A percentile compares a stretch with the other conserved stretches of the same genome.
Conservation (phyloP, 1,140 invertebrate species). For the Streblospio benedicti region DNA sequence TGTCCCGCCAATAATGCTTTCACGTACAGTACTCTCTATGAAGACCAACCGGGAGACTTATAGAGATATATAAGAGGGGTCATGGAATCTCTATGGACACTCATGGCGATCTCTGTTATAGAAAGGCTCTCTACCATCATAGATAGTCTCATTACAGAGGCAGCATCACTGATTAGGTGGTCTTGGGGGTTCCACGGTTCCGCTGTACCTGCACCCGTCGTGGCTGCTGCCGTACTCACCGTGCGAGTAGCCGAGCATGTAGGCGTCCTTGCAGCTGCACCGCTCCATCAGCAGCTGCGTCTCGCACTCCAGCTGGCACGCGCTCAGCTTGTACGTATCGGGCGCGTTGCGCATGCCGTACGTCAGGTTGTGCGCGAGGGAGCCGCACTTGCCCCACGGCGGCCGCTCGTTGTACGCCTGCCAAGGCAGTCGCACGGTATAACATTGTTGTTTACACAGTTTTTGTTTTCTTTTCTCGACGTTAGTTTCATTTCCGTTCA, state of each 20-base stretch:
- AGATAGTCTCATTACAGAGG: not conserved
- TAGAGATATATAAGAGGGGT: not conserved
- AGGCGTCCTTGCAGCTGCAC: constrained; percentile 8
- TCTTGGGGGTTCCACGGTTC: not conserved
- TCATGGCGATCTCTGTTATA: not conserved
- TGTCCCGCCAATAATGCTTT: too few species aligned
- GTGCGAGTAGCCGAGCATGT: constrained; percentile 4
- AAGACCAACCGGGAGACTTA: too few species aligned
- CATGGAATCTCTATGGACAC: not conserved
- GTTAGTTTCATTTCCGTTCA: too few species aligned
- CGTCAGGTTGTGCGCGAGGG: too few species aligned
- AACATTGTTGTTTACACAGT: too few species aligned
- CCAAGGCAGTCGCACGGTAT: not conserved
- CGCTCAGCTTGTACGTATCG: not conserved
- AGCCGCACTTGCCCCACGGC: constrained; percentile 10
- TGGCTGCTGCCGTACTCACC: not conserved
- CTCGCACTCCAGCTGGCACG: constrained; percentile 4
- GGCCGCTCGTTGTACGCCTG: not conserved
- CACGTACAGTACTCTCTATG: too few species aligned
- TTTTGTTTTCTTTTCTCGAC: too few species aligned
- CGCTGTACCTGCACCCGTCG: not conserved
- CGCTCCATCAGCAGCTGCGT: not conserved
- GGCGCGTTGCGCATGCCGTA: not conserved
- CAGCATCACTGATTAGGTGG: not conserved
- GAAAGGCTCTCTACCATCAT: not conserved